Percentiles rank a stretch among this genome's conserved stretches.
These are phyloP conservation scores for Morbakka virulenta DNA, from an alignment of 30 jellyfish, hydroid and myxozoan species.

Conservation along the genomic window DNA sequence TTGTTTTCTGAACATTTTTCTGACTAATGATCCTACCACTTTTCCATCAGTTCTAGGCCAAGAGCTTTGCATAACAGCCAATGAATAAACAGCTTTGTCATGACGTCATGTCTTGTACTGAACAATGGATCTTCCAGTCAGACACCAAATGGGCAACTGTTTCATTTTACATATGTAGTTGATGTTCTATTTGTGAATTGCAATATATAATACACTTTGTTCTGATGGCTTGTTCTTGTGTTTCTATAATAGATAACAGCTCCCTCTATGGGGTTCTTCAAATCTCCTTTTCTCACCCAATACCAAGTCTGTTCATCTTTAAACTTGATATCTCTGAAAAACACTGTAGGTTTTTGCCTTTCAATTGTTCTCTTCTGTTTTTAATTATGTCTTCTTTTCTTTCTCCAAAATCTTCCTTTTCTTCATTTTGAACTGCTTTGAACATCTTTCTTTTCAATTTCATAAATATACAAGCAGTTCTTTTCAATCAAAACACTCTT, in stretches of 20 bases:
- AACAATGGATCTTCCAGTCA: too few species aligned
- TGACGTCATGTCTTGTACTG: too few species aligned
- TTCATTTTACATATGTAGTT: too few species aligned
- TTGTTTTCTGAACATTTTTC: too few species aligned
- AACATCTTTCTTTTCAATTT: too few species aligned
- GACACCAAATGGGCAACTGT: too few species aligned
- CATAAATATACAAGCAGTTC: too few species aligned
- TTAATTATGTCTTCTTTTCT: neutral
- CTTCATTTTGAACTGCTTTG: slow-evolving; percentile 24
- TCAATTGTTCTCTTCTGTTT: slow-evolving; percentile 1
- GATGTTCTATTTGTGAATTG: slow-evolving; percentile 32
- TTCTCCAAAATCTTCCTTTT: neutral
- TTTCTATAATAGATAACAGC: slow-evolving; percentile 22
- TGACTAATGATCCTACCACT: too few species aligned
- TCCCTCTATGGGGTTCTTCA: slow-evolving; percentile 31
- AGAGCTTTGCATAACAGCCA: too few species aligned
- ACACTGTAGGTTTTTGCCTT: slow-evolving; percentile 13
- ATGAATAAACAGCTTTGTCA: too few species aligned
- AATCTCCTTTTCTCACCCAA: slow-evolving; percentile 23
- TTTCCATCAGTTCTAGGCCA: too few species aligned
- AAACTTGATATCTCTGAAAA: neutral
- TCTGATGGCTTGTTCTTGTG: slow-evolving; percentile 32
- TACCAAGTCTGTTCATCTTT: slow-evolving; percentile 9
- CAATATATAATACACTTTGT: slow-evolving; percentile 18
- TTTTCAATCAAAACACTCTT: too few species aligned